Conservation (phyloP, 2,888 invertebrate genomes). For the Eupithecia abbreviata region DNA sequence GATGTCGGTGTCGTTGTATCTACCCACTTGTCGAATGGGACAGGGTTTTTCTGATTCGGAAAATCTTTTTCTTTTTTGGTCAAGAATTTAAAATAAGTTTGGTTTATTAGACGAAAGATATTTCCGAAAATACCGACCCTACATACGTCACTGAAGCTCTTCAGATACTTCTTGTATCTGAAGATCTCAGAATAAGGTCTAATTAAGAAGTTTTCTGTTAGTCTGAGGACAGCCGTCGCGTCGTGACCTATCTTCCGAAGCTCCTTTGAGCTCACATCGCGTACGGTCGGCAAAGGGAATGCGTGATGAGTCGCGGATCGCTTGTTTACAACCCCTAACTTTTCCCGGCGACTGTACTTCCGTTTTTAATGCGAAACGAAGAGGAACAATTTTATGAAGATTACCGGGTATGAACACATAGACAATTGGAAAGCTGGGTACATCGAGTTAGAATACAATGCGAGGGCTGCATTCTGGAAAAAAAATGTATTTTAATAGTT, state of each 20-base stretch:
- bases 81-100: not conserved
- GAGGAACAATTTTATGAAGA: conserved; percentile 11
- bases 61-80: not conserved
- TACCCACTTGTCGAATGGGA: not conserved
- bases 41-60: not conserved
- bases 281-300: conserved; percentile 63
- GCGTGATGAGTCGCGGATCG: conserved; percentile 59
- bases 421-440: not conserved
- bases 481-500: not conserved
- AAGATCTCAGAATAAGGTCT: not conserved
- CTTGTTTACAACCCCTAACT: conserved; percentile 37
- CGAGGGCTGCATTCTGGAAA: not conserved
- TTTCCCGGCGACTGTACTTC: conserved; percentile 35
- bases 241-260: conserved; percentile 18
- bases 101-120: not conserved
- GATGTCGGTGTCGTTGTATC: not conserved
- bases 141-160: not conserved
- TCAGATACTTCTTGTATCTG: not conserved
- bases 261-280: conserved; percentile 43
- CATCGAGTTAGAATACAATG: no score
- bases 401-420: not conserved
- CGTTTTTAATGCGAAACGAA: conserved; percentile 9
- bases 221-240: not conserved
- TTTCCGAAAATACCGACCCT: not conserved
- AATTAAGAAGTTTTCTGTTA: not conserved